A percentile compares a stretch with the other conserved stretches of the same genome.
Conservation (phyloP, 2,113 vertebrate genomes). For the Oriolus oriolus region DNA sequence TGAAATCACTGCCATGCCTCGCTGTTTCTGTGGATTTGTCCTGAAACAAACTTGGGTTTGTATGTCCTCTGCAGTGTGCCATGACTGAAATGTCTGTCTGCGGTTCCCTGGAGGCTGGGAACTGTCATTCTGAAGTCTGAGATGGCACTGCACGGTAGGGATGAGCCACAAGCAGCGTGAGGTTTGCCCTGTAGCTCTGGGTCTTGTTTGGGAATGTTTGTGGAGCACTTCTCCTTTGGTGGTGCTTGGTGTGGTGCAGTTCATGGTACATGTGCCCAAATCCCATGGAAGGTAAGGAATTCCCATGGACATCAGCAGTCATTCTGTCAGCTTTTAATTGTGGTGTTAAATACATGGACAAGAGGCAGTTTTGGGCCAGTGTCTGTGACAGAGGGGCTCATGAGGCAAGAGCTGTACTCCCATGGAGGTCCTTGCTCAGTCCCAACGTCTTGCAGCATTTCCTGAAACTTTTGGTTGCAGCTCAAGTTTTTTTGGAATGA, state of each 20-base stretch:
- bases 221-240: background rate
- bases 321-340: background rate
- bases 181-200: background rate
- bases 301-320: background rate
- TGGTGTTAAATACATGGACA: background rate
- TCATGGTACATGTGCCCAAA: rapidly evolving
- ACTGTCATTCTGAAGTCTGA: background rate
- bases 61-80: background rate
- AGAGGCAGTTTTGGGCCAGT: background rate
- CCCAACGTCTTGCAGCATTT: rapidly evolving
- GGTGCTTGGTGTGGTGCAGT: background rate
- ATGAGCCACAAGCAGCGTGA: background rate
- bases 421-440: background rate
- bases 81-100: background rate
- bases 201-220: background rate
- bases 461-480: background rate
- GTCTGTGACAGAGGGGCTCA: rapidly evolving
- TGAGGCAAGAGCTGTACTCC: background rate
- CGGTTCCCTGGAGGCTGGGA: background rate
- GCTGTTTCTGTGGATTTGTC: constrained; percentile 1
- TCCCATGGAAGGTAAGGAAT: background rate
- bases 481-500: background rate
- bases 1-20: background rate
- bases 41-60: constrained; percentile 30
- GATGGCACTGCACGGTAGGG: background rate